Percentiles rank a stretch among this genome's conserved stretches.
These are phyloP conservation scores for Setipinna tenuifilis DNA, from an alignment of 2,797 vertebrate genomes.

Conservation along the genomic window DNA sequence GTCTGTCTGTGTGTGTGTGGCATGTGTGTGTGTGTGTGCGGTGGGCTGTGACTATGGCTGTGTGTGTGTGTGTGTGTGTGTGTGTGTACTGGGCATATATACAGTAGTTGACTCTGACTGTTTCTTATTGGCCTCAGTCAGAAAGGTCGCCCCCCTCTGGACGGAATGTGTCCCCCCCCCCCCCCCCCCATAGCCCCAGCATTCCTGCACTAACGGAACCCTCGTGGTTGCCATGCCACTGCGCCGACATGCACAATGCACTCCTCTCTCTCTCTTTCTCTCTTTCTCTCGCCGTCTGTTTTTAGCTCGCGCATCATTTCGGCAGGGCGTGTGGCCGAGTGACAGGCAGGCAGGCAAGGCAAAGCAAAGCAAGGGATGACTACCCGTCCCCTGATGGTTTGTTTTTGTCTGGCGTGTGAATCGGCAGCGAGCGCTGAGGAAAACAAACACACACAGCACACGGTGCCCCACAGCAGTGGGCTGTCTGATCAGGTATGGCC, in stretches of 20 bases:
- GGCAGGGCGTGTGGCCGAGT: not conserved
- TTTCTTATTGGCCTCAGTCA: not conserved
- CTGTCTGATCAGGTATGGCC: not conserved
- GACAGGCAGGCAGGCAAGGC: not conserved
- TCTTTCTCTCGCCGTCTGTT: not conserved
- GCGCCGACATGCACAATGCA: constrained; percentile 23
- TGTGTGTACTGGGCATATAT: not conserved
- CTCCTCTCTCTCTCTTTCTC: not conserved
- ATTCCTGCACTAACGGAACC: constrained; percentile 47
- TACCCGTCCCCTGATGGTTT: constrained; percentile 3
- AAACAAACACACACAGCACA: not conserved
- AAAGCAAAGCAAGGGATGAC: not conserved
- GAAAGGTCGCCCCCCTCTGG: constrained; percentile 20
- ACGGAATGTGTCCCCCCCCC: constrained; percentile 47
- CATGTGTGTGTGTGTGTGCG: not conserved
- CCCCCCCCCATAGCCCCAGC: constrained; percentile 33
- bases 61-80: not conserved
- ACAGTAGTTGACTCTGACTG: not conserved
- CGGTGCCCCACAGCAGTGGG: not conserved
- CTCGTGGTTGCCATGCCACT: constrained; percentile 37
- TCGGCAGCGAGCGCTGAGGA: not conserved
- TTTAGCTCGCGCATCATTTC: not conserved
- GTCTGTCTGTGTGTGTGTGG: not conserved
- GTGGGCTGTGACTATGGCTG: not conserved
- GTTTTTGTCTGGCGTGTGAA: not conserved